Evolutionary conservation across 2,797 vertebrate genomes (phyloP).

Genomic region (Orientallactaga sibirica): DNA sequence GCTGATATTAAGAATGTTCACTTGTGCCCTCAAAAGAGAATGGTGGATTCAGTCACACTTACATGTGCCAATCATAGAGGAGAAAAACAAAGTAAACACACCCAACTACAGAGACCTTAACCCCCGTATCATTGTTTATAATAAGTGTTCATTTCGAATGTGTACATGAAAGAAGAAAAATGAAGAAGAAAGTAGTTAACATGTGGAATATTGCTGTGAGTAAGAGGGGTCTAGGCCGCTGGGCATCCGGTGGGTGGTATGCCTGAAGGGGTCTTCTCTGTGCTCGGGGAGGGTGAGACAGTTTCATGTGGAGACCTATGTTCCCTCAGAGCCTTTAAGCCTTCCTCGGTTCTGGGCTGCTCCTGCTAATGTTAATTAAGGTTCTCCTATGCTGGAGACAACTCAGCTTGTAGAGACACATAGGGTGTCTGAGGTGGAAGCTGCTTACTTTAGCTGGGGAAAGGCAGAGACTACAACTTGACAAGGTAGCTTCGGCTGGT

Average conservation of each 20-base stretch:
- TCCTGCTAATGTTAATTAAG: background rate
- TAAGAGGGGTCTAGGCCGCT: background rate
- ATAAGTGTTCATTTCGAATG: background rate
- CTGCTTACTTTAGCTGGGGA: background rate
- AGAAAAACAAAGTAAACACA: background rate
- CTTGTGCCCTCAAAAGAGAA: background rate
- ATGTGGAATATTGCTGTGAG: too few relatives aligned
- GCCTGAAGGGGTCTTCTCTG: too few relatives aligned
- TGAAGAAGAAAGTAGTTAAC: background rate
- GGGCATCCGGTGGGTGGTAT: background rate
- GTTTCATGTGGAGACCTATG: background rate
- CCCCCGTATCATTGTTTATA: background rate
- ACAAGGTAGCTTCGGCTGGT: accelerated
- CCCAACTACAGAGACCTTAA: background rate
- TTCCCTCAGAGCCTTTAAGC: background rate
- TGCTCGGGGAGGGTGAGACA: background rate
- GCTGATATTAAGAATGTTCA: background rate
- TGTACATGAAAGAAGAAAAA: background rate
- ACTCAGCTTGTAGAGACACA: background rate
- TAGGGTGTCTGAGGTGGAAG: background rate
- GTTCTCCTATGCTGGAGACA: background rate
- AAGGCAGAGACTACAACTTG: background rate
- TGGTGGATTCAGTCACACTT: background rate
- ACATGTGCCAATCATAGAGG: background rate
- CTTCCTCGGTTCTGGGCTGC: too few relatives aligned